Percentiles rank a stretch among this genome's conserved stretches.
Conservation (phyloP, 2,888 invertebrate species). For the Pammene aurita region DNA sequence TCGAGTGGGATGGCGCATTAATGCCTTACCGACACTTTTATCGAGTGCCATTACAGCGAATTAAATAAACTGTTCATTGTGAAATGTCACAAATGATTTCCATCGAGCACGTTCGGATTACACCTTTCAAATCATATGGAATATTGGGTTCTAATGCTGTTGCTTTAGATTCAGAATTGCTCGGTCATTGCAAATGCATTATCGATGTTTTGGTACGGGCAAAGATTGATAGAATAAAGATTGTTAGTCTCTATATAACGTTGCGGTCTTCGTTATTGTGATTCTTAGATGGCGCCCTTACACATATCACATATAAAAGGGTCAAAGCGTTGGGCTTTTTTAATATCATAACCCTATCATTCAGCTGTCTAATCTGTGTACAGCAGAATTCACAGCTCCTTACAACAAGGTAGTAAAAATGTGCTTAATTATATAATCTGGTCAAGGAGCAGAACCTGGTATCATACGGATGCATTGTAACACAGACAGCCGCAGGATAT, state of each 20-base stretch:
- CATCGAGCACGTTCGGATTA: slow-evolving; percentile 28
- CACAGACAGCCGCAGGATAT: too few species aligned
- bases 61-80: slow-evolving; percentile 38
- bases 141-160: slow-evolving; percentile 19
- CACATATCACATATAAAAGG: too few species aligned
- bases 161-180: slow-evolving; percentile 7
- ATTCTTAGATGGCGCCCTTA: neutral
- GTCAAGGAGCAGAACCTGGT: too few species aligned
- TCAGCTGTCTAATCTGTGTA: too few species aligned
- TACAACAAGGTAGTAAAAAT: too few species aligned
- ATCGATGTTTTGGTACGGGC: slow-evolving; percentile 17
- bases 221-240: neutral
- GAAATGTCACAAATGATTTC: slow-evolving; percentile 34
- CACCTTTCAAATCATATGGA: neutral
- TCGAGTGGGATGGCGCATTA: slow-evolving; percentile 26
- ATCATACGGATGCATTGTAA: too few species aligned
- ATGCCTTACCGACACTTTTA: slow-evolving; percentile 31
- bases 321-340: too few species aligned
- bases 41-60: slow-evolving; percentile 34
- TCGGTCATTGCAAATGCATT: slow-evolving; percentile 2
- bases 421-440: too few species aligned
- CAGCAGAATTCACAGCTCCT: too few species aligned
- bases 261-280: too few species aligned
- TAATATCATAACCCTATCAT: too few species aligned
- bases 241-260: neutral